Percentiles rank a stretch among this genome's conserved stretches.
phyloP scores from a whole-genome alignment of 2,113 vertebrate genomes.

The Oncorhynchus tshawytscha region DNA sequence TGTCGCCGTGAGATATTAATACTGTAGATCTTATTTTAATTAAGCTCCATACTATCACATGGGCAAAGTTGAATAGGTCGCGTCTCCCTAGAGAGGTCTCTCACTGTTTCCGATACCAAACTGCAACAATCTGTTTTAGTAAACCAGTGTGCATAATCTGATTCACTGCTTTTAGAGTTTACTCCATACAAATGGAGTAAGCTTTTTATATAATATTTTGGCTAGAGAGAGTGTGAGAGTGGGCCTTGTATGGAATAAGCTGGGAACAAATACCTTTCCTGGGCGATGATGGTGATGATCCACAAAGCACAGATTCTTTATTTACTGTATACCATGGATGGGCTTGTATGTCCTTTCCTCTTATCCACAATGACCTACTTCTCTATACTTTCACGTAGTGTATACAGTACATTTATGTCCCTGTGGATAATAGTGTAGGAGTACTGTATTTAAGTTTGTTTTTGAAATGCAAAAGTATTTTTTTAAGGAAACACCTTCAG shows the following conservation, averaged over 20 bases:
- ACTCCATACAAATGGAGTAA: conserved; percentile 38
- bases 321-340: background rate
- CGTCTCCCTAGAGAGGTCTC: background rate
- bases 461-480: background rate
- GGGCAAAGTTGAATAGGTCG: background rate
- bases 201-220: conserved; percentile 54
- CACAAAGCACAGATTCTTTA: background rate
- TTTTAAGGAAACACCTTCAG: background rate
- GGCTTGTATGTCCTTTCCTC: background rate
- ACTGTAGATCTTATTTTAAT: background rate
- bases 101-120: conserved; percentile 1
- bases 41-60: background rate
- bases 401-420: background rate
- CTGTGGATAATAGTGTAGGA: background rate
- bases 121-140: conserved; percentile 43
- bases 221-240: conserved; percentile 14
- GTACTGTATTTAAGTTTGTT: background rate
- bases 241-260: conserved; percentile 30
- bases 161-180: conserved; percentile 39
- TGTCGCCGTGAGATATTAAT: background rate
- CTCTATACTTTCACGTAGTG: background rate
- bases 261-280: conserved; percentile 33
- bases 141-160: conserved; percentile 51
- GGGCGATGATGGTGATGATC: conserved; percentile 16
- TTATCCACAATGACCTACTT: background rate